Base-by-base conservation (phyloP, 2,113 vertebrate genomes). In the Xenopus laevis region DNA sequence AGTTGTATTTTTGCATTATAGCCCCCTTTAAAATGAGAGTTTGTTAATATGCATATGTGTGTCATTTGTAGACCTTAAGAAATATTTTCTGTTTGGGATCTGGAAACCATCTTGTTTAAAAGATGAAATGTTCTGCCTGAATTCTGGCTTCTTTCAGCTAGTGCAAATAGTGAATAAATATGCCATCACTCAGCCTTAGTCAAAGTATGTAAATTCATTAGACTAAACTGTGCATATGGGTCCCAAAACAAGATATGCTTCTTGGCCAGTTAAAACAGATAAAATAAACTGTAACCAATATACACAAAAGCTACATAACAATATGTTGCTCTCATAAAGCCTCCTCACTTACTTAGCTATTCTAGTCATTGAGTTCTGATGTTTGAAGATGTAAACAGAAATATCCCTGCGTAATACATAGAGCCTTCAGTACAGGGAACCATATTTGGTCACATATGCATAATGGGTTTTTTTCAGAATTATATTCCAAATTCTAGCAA, bases 61-160 rank as follows among this genome's bases (percentile, higher is more conserved):
- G 57, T 20, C 20, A 61, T 68, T 61, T 74, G 53, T 17, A 13
- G 13, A 47, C 57, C 2, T 20, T 21, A 20, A 13, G 46, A 45
- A 62, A 20, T 27, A 69, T 57, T 57, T 69, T 68, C 30, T 63
- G n/a, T 68, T 52, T 63, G 30, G 65, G 53, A 21, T 69, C 65
- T 76, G 58, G 59, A 76, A 63, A 63, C 23, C n/a, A 64, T 68
- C 58, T 68, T 64, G 55, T 52, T 45, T 45, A 60, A 57, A 23
- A 53, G 45, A 53, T 64, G 55, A 66, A 30, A 59, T 66, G 62
- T 57, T 66, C 52, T n/a, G 50, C 45, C 17, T 18, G 44, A 59
- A 52, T 63, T 68, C 72, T 76, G 66, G 46, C 59, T 69, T 76
- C 59, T 45, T 10, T 57, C 66, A 76, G 15, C 16, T 13, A 47